A percentile compares a stretch with the other conserved stretches of the same genome.
phyloP scores from a whole-genome alignment of 1,140 invertebrate species.

The Homarus americanus region DNA sequence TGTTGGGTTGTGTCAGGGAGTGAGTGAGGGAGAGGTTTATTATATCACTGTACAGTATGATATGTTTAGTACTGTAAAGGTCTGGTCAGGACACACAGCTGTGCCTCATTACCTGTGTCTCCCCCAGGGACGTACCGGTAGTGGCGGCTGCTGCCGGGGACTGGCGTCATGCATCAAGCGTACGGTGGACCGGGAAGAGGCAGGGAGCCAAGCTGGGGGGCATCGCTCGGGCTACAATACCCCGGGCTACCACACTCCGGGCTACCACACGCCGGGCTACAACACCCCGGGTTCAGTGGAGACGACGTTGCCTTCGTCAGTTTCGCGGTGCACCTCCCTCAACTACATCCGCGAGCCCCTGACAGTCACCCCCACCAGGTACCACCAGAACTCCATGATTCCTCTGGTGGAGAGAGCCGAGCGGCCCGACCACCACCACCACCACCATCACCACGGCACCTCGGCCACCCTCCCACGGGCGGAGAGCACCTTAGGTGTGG shows the following conservation, averaged over 20 bases:
- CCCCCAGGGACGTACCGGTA: conserved; percentile 3
- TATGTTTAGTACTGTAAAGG: too few relatives aligned
- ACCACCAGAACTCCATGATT: conserved; percentile 74
- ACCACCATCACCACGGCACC: conserved; percentile 75
- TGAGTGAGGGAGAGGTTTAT: too few relatives aligned
- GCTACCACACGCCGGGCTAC: conserved; percentile 82
- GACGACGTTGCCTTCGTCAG: conserved; percentile 85
- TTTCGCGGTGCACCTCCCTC: conserved; percentile 89
- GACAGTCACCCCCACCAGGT: conserved; percentile 78
- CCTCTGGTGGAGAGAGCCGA: conserved; percentile 78
- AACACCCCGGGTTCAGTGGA: conserved; percentile 90
- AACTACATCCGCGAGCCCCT: conserved; percentile 88
- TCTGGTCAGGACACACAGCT: too few relatives aligned
- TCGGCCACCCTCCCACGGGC: conserved; percentile 71
- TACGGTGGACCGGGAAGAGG: conserved; percentile 83
- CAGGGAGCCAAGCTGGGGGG: conserved; percentile 79
- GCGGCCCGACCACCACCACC: conserved; percentile 77
- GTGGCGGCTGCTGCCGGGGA: conserved; percentile 80
- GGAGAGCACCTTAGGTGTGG: conserved; percentile 66
- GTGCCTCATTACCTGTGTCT: neutral
- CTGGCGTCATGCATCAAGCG: conserved; percentile 78
- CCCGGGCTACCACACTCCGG: conserved; percentile 84
- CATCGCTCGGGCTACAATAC: conserved; percentile 80
- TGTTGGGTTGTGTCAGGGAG: too few relatives aligned
- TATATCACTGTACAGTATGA: too few relatives aligned